These are phyloP conservation scores for Zalophus californianus DNA, from an alignment of 2,797 vertebrate genomes.

Conservation along the genomic window DNA sequence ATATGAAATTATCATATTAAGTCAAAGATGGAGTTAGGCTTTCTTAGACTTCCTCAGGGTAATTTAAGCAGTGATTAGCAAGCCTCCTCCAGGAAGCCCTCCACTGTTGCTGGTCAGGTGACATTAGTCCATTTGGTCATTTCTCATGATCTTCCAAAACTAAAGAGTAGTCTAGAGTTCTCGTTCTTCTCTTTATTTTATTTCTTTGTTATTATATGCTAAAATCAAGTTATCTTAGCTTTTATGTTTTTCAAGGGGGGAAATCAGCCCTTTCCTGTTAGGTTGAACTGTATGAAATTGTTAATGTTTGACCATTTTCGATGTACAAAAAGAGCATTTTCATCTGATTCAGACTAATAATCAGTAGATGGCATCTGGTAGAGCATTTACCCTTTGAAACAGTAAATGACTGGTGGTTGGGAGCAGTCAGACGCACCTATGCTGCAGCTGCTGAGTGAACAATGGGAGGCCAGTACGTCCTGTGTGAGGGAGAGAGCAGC, in stretches of 20 bases:
- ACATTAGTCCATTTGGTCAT: not conserved
- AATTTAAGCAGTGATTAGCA: not conserved
- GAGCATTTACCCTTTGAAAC: not conserved
- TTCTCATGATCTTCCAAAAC: not conserved
- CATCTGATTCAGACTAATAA: not conserved
- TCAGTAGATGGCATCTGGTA: not conserved
- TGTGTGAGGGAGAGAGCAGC: not conserved
- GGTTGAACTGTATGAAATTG: not conserved
- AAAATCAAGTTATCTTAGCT: not conserved
- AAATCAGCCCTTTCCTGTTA: not conserved
- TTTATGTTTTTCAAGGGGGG: not conserved
- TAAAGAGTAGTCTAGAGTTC: not conserved
- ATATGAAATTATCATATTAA: not conserved
- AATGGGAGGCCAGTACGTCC: accelerated
- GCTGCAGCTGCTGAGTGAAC: not conserved
- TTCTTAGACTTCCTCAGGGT: not conserved
- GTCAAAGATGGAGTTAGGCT: not conserved
- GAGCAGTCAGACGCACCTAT: too few relatives aligned
- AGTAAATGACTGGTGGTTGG: too few relatives aligned
- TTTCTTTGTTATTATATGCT: not conserved
- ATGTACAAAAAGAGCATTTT: not conserved
- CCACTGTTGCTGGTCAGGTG: not conserved
- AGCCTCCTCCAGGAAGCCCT: not conserved
- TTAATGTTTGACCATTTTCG: not conserved
- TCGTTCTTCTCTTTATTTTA: not conserved